phyloP scores from a whole-genome alignment of 2,888 invertebrate species.

The Agonopterix arenella region DNA sequence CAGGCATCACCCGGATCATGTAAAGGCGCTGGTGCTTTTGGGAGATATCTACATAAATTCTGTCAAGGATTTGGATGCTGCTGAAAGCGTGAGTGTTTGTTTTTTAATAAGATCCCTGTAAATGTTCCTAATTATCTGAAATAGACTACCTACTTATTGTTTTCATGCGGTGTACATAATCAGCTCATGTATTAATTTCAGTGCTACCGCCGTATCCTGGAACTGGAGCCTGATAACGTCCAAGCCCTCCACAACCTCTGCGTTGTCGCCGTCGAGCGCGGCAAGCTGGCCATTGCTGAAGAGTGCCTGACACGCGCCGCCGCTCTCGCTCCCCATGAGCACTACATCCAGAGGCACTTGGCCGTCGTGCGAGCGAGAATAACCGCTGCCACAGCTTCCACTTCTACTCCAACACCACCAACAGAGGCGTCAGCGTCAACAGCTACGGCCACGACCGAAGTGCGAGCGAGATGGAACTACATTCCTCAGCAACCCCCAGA shows the following conservation, averaged over 20 bases:
- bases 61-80: slow-evolving; percentile 94
- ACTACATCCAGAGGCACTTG: slow-evolving; percentile 93
- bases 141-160: too few relatives aligned
- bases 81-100: slow-evolving; percentile 86
- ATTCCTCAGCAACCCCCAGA: slow-evolving; percentile 70
- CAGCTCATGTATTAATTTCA: slow-evolving; percentile 39
- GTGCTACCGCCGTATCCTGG: slow-evolving; percentile 93
- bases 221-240: slow-evolving; percentile 92
- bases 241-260: slow-evolving; percentile 97
- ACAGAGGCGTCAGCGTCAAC: slow-evolving; percentile 13
- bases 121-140: too few relatives aligned
- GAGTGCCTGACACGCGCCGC: slow-evolving; percentile 89
- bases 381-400: slow-evolving; percentile 20
- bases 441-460: slow-evolving; percentile 36
- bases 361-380: slow-evolving; percentile 87
- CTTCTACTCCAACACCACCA: slow-evolving; percentile 18
- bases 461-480: slow-evolving; percentile 70
- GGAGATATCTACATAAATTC: slow-evolving; percentile 98
- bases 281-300: slow-evolving; percentile 89
- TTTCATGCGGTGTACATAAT: not conserved
- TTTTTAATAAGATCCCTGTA: not conserved
- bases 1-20: slow-evolving; percentile 93
- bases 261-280: slow-evolving; percentile 96
- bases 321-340: slow-evolving; percentile 90
- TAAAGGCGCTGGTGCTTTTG: slow-evolving; percentile 93